A percentile compares a stretch with the other conserved stretches of the same genome.
phyloP scores from a whole-genome alignment of 2,888 invertebrate genomes.

The Drosophila neotestacea region DNA sequence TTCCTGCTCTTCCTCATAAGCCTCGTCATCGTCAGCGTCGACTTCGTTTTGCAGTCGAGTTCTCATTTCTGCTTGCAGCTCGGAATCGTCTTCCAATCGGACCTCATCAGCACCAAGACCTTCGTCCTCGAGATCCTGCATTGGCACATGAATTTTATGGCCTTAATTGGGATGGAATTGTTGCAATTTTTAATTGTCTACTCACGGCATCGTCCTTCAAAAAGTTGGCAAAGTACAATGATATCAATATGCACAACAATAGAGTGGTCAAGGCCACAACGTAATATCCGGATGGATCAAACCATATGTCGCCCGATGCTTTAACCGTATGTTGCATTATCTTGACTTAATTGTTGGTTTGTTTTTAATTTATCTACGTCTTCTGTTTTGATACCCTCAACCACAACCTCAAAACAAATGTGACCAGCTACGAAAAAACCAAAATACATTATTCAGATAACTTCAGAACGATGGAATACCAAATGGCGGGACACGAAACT shows the following conservation, averaged over 20 bases:
- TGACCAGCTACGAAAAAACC: slow-evolving; percentile 20
- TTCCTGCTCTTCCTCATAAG: slow-evolving; percentile 59
- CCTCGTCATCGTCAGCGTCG: slow-evolving; percentile 64
- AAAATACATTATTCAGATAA: not conserved
- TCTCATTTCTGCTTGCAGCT: slow-evolving; percentile 30
- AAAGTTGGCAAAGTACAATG: slow-evolving; percentile 73
- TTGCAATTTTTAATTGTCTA: slow-evolving; percentile 17
- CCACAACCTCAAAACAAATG: slow-evolving; percentile 11
- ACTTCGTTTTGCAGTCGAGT: slow-evolving; percentile 38
- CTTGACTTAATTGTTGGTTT: not conserved
- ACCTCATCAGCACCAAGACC: slow-evolving; percentile 69
- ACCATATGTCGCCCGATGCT: slow-evolving; percentile 33
- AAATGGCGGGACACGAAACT: no score
- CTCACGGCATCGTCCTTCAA: slow-evolving; percentile 66
- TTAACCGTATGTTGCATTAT: slow-evolving; percentile 15
- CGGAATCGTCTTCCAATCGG: slow-evolving; percentile 52
- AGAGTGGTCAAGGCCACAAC: slow-evolving; percentile 66
- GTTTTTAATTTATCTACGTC: not conserved
- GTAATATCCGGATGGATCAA: slow-evolving; percentile 70
- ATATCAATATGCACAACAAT: slow-evolving; percentile 69
- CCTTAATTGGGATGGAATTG: not conserved
- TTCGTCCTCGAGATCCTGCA: slow-evolving; percentile 67
- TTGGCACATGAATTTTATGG: not conserved
- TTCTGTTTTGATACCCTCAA: slow-evolving; percentile 37
- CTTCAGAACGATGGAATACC: no score